Evolutionary conservation across 2,888 invertebrate species (phyloP).

Genomic region (Podabrus alpinus): DNA sequence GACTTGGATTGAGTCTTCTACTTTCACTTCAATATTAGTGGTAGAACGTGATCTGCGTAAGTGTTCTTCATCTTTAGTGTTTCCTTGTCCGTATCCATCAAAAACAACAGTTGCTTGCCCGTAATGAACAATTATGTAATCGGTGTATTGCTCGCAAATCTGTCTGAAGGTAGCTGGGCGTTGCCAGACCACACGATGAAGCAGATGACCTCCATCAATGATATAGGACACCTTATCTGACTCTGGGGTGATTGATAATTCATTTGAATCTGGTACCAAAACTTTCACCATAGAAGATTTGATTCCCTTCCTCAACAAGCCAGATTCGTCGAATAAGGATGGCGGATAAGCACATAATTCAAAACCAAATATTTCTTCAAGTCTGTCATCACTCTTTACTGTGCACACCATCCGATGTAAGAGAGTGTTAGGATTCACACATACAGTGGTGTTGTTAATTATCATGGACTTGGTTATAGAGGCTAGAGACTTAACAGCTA

Average conservation of each 20-base stretch:
- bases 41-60: too few relatives aligned
- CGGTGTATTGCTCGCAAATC: conserved; percentile 14
- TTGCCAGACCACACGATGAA: conserved; percentile 20
- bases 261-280: background rate
- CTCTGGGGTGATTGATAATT: background rate
- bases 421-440: background rate
- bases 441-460: background rate
- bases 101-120: too few relatives aligned
- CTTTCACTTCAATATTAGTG: too few relatives aligned
- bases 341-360: background rate
- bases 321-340: background rate
- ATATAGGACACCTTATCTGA: background rate
- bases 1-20: too few relatives aligned
- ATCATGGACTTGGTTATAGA: background rate
- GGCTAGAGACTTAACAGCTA: background rate
- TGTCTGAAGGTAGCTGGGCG: conserved; percentile 17
- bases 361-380: too few relatives aligned
- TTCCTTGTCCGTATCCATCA: too few relatives aligned
- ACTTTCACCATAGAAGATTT: background rate
- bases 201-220: background rate
- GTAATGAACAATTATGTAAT: conserved; percentile 9
- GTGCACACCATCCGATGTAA: too few relatives aligned
- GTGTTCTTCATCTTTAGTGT: too few relatives aligned
- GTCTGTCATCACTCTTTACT: too few relatives aligned
- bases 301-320: background rate